phyloP scores from a whole-genome alignment of 2,113 vertebrate genomes.

The Thunnus thynnus region DNA sequence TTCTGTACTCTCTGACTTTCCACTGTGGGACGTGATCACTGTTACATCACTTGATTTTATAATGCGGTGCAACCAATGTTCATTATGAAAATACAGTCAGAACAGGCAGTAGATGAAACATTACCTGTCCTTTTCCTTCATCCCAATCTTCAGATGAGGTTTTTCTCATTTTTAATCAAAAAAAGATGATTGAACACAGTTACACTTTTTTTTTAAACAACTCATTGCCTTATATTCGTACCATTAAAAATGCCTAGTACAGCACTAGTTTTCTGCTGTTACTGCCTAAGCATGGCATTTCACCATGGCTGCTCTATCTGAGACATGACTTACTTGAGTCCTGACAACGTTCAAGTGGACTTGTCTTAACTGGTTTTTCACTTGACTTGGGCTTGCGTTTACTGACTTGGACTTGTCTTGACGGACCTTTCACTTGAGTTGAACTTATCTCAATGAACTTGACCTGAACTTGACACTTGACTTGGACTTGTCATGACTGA shows the following conservation, averaged over 20 bases:
- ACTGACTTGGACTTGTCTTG: too few relatives aligned
- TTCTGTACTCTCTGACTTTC: neutral
- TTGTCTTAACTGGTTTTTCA: too few relatives aligned
- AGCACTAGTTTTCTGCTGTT: neutral
- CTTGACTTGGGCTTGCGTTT: too few relatives aligned
- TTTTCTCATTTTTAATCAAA: conserved; percentile 2
- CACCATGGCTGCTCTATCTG: too few relatives aligned
- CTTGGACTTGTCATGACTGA: neutral
- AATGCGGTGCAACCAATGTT: neutral
- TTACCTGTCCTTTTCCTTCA: conserved; percentile 17
- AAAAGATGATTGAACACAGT: conserved; percentile 5
- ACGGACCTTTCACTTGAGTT: too few relatives aligned
- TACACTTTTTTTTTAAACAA: neutral
- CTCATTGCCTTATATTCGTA: too few relatives aligned
- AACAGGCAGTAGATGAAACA: conserved; percentile 8
- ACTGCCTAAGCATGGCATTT: too few relatives aligned
- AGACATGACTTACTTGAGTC: too few relatives aligned
- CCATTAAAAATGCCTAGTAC: neutral
- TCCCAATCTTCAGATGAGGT: neutral
- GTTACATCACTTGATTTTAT: neutral
- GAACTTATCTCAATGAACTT: too few relatives aligned
- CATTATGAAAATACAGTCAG: conserved; percentile 3
- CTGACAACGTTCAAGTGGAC: too few relatives aligned
- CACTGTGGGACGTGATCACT: neutral
- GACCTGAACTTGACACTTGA: too few relatives aligned